Evolutionary conservation across 2,888 invertebrate genomes (phyloP).

Genomic region (Folsomia manolachei): DNA sequence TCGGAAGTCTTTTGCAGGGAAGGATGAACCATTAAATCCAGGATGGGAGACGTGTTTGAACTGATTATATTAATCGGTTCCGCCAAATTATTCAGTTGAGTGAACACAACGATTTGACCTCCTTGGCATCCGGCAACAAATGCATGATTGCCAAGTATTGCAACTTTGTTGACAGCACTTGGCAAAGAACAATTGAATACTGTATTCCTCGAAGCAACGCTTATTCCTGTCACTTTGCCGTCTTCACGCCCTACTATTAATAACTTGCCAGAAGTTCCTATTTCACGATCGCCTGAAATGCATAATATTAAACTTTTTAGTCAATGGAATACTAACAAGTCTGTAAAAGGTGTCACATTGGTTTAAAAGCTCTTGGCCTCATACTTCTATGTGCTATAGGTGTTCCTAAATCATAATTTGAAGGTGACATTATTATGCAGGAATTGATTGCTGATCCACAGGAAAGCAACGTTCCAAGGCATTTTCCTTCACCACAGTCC

Average conservation of each 20-base stretch:
- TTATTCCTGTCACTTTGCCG: conserved; percentile 60
- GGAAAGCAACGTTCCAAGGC: conserved; percentile 59
- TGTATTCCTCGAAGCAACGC: conserved; percentile 59
- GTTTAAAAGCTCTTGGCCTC: too few species aligned
- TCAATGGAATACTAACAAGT: neutral
- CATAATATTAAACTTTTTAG: neutral
- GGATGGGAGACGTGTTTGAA: conserved; percentile 42
- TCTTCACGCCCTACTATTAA: conserved; percentile 64
- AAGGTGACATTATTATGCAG: conserved; percentile 54
- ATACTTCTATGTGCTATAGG: conserved; percentile 31
- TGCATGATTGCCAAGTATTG: conserved; percentile 57
- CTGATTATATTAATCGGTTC: conserved; percentile 30
- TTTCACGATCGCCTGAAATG: conserved; percentile 57
- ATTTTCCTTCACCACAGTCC: conserved; percentile 65
- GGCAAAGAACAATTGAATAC: conserved; percentile 55
- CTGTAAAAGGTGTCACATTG: too few species aligned
- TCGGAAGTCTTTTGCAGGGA: conserved; percentile 33
- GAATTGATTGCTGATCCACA: conserved; percentile 62
- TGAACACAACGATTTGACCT: conserved; percentile 52
- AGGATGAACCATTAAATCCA: conserved; percentile 44
- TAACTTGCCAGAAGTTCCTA: conserved; percentile 64
- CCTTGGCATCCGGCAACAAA: conserved; percentile 63
- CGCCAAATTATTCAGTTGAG: conserved; percentile 39
- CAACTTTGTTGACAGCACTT: conserved; percentile 62
- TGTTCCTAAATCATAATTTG: conserved; percentile 24